phyloP scores from a whole-genome alignment of 2,113 vertebrate genomes.

The Nannobrachium achirus region DNA sequence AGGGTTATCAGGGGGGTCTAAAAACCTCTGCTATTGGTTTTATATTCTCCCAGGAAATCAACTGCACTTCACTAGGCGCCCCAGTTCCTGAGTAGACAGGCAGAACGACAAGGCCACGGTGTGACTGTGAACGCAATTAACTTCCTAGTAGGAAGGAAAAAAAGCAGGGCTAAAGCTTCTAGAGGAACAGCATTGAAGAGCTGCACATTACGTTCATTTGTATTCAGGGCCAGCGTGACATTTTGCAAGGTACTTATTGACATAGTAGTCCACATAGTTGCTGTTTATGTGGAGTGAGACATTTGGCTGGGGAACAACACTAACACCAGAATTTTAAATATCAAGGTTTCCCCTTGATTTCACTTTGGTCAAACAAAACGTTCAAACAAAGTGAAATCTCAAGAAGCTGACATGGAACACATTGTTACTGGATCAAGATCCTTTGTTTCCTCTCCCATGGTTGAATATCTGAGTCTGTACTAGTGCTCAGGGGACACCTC shows the following conservation, averaged over 20 bases:
- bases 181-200: too few relatives aligned
- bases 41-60: too few relatives aligned
- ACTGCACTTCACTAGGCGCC: too few relatives aligned
- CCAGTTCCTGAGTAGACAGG: too few relatives aligned
- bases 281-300: conserved; percentile 20
- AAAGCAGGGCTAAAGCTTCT: too few relatives aligned
- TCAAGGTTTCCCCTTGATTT: background rate
- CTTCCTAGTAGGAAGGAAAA: too few relatives aligned
- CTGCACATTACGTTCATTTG: conserved; percentile 3
- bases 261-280: background rate
- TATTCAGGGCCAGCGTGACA: conserved; percentile 29
- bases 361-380: conserved; percentile 24
- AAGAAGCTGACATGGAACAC: too few relatives aligned
- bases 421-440: background rate
- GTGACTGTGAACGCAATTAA: too few relatives aligned
- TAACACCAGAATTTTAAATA: background rate
- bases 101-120: too few relatives aligned
- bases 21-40: too few relatives aligned
- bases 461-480: conserved; percentile 49
- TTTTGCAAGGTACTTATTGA: conserved; percentile 29
- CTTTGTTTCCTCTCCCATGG: background rate
- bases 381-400: conserved; percentile 20
- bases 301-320: conserved; percentile 18
- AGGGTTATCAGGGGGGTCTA: too few relatives aligned
- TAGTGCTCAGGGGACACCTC: conserved; percentile 47